phyloP scores from a whole-genome alignment of 92 coral and sea anemone genomes.

The Paragorgia papillata region DNA sequence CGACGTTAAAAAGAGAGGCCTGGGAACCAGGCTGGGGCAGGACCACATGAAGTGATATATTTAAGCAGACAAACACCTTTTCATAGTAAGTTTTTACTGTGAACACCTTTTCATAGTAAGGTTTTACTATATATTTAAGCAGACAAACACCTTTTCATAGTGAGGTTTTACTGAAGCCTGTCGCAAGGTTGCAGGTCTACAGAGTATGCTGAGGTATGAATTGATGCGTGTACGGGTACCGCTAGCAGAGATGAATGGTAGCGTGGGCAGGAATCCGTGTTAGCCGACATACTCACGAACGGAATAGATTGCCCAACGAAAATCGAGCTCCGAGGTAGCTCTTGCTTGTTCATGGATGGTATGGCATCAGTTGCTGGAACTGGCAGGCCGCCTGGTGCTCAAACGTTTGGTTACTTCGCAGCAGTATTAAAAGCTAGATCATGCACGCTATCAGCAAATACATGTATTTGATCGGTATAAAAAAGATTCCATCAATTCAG shows the following conservation, averaged over 20 bases:
- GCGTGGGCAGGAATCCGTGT: constrained; percentile 56
- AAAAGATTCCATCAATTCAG: constrained; percentile 56
- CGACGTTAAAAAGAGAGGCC: too few relatives aligned
- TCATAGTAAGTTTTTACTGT: constrained; percentile 55
- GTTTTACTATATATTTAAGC: too few relatives aligned
- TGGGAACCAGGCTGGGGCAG: too few relatives aligned
- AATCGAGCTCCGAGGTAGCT: constrained; percentile 39
- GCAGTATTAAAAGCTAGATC: constrained; percentile 49
- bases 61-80: too few relatives aligned
- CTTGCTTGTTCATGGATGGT: constrained; percentile 57
- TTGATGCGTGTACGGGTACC: constrained; percentile 61
- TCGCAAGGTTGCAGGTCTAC: constrained; percentile 62
- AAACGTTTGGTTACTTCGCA: constrained; percentile 62
- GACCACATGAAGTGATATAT: constrained; percentile 52
- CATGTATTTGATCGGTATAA: constrained; percentile 59
- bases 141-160: too few relatives aligned
- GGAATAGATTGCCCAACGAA: constrained; percentile 50
- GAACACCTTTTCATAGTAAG: too few relatives aligned
- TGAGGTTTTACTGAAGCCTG: too few relatives aligned
- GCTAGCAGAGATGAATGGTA: constrained; percentile 62
- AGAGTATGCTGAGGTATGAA: constrained; percentile 48
- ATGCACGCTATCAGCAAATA: constrained; percentile 57
- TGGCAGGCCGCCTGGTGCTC: constrained; percentile 50
- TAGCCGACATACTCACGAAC: constrained; percentile 57
- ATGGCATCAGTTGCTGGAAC: constrained; percentile 56